phyloP scores from a whole-genome alignment of 2,113 vertebrate species.

The Oreochromis tanganicae region DNA sequence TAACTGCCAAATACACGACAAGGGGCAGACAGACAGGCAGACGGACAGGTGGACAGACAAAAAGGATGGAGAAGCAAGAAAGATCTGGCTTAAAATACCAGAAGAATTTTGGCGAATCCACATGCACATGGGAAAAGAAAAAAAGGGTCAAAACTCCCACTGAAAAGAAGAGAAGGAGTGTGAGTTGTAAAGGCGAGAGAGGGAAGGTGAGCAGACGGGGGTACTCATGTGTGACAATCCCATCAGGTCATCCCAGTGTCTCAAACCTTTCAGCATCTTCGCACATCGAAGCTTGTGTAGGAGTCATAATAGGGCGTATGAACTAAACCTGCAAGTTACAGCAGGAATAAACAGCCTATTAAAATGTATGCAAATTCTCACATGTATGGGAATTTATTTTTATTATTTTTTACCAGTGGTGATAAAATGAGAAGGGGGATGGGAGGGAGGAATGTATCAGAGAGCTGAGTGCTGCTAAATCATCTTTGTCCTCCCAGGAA shows the following conservation, averaged over 20 bases:
- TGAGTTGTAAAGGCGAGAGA: not conserved
- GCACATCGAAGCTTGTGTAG: not conserved
- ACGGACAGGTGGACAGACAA: slow-evolving; percentile 31
- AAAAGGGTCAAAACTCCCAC: not conserved
- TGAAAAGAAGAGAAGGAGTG: not conserved
- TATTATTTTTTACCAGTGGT: too few species aligned
- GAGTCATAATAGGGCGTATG: not conserved
- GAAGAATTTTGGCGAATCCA: not conserved
- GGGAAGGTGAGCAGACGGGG: not conserved
- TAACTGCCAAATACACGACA: slow-evolving; percentile 37
- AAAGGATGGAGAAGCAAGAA: not conserved
- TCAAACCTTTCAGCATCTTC: slow-evolving; percentile 7
- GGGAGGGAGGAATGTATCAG: not conserved
- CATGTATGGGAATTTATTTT: not conserved
- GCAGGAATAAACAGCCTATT: not conserved
- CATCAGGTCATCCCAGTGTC: slow-evolving; percentile 27
- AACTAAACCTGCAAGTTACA: not conserved
- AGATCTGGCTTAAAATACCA: not conserved
- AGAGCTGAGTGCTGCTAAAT: not conserved
- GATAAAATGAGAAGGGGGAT: not conserved
- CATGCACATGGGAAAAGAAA: not conserved
- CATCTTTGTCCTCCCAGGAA: not conserved
- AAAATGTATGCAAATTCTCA: not conserved
- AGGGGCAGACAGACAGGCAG: slow-evolving; percentile 23
- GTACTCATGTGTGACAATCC: slow-evolving; percentile 31